Base-by-base conservation (phyloP, 2,113 vertebrate species). In the Shinisaurus crocodilurus region DNA sequence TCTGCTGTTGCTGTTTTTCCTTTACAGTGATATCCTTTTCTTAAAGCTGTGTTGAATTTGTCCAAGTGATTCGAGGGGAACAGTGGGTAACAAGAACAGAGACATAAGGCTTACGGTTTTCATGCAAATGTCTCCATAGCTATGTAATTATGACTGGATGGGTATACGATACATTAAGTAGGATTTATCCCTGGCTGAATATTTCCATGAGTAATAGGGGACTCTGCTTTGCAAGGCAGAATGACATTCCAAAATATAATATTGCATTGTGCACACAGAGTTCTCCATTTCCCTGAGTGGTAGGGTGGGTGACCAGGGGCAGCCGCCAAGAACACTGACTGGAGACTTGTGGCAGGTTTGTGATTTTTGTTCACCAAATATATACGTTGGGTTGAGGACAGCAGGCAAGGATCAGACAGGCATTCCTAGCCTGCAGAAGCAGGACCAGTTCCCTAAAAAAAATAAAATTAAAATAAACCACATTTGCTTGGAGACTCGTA, bases 221-320 rank as follows among this genome's bases (percentile, higher is more conserved):
- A 89, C 5, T 0, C 0, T 93, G 20, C 0, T 94, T 87, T 86
- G 86, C 88, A 92, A 79, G 88, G 32, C 15, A 91, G 93, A 94
- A 80, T 63, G 54, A 91, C 81, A 76, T 87, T 82, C 23, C 0
- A 90, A 85, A 6, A 23, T 57, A n/a, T n/a, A 88, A 63, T 50
- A 27, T n/a, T 75, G 40, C 34, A 40, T 57, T 88, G 32, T 15
- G 18, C 48, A 29, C n/a, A 23, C 3, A 34, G n/a, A n/a, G 20
- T 12, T 18, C n/a, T 63, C 12, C 81, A 40, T 40, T 83, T 67
- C n/a, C 34, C 45, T 18, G n/a, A 76, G 25, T 43, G 37, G 16
- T 29, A 87, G 57, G n/a, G n/a, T n/a, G n/a, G n/a, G 25, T 37
- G 80, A 76, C 8, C 16, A 76, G 37, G 37, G 40, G 54, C 27